Evolutionary conservation across 1,140 invertebrate genomes (phyloP), one percentile per base, ranked within the genome.

Genomic region (Neuroterus valhalla): DNA sequence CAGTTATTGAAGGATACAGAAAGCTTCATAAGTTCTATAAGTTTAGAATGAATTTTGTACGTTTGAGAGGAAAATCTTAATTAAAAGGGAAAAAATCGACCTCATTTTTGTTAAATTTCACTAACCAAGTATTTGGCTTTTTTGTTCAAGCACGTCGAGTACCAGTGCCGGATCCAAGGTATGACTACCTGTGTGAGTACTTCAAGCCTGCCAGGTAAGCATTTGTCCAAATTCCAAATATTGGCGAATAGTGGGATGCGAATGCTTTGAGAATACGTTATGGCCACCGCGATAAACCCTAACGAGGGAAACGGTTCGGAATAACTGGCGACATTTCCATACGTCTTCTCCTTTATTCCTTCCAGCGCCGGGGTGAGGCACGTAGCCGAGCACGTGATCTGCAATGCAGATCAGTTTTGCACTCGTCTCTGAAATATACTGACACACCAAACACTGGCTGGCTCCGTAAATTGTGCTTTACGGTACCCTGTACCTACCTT

Each of bases 161-260:
- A 80, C 96, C 98, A n/a, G 98, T 99, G 6, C 98, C 98, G 8
- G 98, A 99, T 91, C 92, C 94, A 43, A 93, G 99, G 78, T 99
- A 94, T 87, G 97, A 99, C 86, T 99, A 94, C 89, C 92, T 99
- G 12, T 96, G 95, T 90, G 94, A 99, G 76, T 97, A 95, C 88
- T 98, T 96, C 91, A 98, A 99, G 89, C 98, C 99, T 73, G 92
- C 91, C 44, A 99, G 97, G 97, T 98, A 91, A 93, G 91, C 81
- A 79, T 78, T 76, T 76, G 77, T 79, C 66, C 46, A 75, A 62
- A 31, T 62, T 14, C 11, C 26, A 50, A 79, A 81, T 82, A 79
- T 79, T 68, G 75, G 66, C 44, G 66, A 67, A 75, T 71, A 55
- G 62, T 73, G 77, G 71, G 70, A 81, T 79, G 75, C 76, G 76